Evolutionary conservation across 2,888 invertebrate species (phyloP), one percentile per base, ranked within the genome.

Genomic region (Isoperla grammatica): DNA sequence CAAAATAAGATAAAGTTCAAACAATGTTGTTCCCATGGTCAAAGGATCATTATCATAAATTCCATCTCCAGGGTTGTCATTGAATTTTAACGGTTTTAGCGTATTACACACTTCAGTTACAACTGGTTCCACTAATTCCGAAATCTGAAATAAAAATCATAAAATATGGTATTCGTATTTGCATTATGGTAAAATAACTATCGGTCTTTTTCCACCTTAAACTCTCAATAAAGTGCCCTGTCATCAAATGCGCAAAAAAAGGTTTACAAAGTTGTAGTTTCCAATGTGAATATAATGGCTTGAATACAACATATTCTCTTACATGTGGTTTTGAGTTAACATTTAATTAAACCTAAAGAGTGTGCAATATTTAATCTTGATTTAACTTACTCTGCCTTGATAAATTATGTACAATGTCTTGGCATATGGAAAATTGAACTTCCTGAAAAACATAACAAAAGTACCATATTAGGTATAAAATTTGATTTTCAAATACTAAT

Each of bases 1-100:
- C 57, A 97, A 75, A 1, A 91, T 85, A 64, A 97, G 80, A 75
- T 97, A 97, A 8, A 97, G 78, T 74, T 96, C 95, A 74, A 97
- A 95, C 55, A 97, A 76, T 1, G 90, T 87, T 1, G 94, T 95
- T 0, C 93, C 93, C 80, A 90, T 86, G 1, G 85, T 82, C 42
- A 92, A 75, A 12, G 87, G 85, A 65, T 87, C 86, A 13, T 79
- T 74, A 3, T 81, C 79, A 39, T 60, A 49, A 29, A 62, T 57
- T 8, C 56, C 62, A 23, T 63, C 62, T 20, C 49, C 61, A 2
- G 60, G 53, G 12, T 56, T 57, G 12, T 69, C 67, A 49, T 63
- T 65, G 39, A 83, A 82, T 48, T 80, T 76, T 15, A 84, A 72
- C 48, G 79, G 80, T 71, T 89, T 90, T 56, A 93, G 74, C 65